Evolutionary conservation across 2,888 invertebrate species (phyloP).

Genomic region (Lamellibrachia columna): DNA sequence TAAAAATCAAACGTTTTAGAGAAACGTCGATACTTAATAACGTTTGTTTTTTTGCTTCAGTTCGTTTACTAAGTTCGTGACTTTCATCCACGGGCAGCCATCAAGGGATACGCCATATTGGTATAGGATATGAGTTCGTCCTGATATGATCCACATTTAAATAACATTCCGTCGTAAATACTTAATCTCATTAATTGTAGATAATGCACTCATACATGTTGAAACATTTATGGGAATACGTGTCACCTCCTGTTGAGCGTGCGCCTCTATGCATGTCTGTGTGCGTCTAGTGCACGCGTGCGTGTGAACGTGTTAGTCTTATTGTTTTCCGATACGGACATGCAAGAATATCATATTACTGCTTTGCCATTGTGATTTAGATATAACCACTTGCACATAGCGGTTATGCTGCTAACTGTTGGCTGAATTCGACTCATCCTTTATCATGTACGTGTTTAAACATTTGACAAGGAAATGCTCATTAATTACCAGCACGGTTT

Average conservation of each 20-base stretch:
- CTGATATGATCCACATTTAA: neutral
- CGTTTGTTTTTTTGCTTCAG: neutral
- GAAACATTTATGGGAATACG: neutral
- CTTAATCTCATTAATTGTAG: neutral
- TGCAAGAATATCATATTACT: too few relatives aligned
- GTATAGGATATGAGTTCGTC: neutral
- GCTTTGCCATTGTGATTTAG: too few relatives aligned
- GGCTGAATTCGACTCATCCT: too few relatives aligned
- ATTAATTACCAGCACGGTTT: neutral
- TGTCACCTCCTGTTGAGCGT: neutral
- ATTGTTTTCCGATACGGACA: too few relatives aligned
- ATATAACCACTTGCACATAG: too few relatives aligned
- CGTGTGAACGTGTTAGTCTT: too few relatives aligned
- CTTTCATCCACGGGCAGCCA: neutral
- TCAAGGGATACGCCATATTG: neutral
- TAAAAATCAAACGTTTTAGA: neutral
- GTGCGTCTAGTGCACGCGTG: neutral
- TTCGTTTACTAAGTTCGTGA: neutral
- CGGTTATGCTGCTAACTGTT: too few relatives aligned
- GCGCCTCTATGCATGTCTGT: neutral
- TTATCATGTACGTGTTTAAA: neutral
- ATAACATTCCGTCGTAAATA: neutral
- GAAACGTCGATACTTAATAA: neutral
- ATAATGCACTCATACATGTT: neutral
- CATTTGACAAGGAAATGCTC: neutral